phyloP scores from a whole-genome alignment of 37 sponge, comb jelly and placozoan genomes.

The Crambe crambe region DNA sequence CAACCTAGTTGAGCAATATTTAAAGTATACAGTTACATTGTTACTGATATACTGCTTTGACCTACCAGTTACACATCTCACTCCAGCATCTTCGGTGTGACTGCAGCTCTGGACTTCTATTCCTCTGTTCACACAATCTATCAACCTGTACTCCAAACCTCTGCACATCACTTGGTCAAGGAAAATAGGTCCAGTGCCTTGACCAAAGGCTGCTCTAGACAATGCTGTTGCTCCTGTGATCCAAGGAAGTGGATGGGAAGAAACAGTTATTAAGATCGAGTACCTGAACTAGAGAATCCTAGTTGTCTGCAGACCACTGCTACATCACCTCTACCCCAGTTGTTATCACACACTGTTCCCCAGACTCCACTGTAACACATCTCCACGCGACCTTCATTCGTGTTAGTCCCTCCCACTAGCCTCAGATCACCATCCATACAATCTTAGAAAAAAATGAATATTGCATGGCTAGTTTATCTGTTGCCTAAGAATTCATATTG shows the following conservation, averaged over 20 bases:
- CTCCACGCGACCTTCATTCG: background rate
- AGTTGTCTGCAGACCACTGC: conserved; percentile 4
- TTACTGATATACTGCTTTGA: too few species aligned
- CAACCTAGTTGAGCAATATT: too few species aligned
- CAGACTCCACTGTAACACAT: background rate
- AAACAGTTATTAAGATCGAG: too few species aligned
- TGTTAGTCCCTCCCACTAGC: background rate
- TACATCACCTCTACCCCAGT: background rate
- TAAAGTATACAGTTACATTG: too few species aligned
- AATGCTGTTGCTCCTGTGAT: background rate
- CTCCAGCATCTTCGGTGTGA: conserved; percentile 49
- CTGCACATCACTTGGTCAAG: background rate
- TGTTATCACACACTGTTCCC: conserved; percentile 4
- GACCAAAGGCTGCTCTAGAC: background rate
- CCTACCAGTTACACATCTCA: background rate
- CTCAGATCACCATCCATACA: background rate
- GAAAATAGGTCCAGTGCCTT: background rate
- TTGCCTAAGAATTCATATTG: too few species aligned
- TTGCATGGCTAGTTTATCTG: too few species aligned
- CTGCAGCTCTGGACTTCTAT: conserved; percentile 14
- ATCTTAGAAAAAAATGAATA: too few species aligned
- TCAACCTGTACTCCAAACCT: background rate
- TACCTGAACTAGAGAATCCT: background rate
- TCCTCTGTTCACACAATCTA: conserved; percentile 1
- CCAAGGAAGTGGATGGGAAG: background rate